phyloP scores from a whole-genome alignment of 37 sponge, comb jelly and placozoan genomes.

The Lycopodina hypogea region DNA sequence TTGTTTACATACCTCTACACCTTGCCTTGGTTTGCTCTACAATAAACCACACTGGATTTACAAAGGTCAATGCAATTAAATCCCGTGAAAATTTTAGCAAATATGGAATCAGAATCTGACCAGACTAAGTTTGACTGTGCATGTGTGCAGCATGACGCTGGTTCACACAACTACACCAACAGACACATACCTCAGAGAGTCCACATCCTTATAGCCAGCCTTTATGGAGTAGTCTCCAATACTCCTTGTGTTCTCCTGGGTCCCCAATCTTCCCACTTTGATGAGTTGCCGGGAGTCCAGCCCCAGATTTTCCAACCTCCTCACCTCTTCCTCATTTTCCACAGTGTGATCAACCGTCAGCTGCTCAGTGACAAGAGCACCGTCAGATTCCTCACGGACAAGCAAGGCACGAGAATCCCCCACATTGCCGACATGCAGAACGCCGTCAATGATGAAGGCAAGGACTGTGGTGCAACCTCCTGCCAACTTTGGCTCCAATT shows the following conservation, averaged over 20 bases:
- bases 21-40: too few species aligned
- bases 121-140: too few species aligned
- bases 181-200: constrained; percentile 85
- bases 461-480: constrained; percentile 87
- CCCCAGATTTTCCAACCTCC: constrained; percentile 63
- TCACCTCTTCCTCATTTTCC: constrained; percentile 80
- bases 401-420: constrained; percentile 89
- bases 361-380: constrained; percentile 47
- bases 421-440: constrained; percentile 83
- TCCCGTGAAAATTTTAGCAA: too few species aligned
- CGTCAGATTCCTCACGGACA: constrained; percentile 19
- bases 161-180: neutral
- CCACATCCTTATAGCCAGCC: constrained; percentile 90
- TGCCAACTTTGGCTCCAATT: constrained; percentile 47
- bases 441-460: constrained; percentile 66
- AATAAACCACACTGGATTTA: too few species aligned
- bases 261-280: constrained; percentile 73
- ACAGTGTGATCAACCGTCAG: constrained; percentile 81
- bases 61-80: too few species aligned
- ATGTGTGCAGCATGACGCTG: too few species aligned
- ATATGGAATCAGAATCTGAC: too few species aligned
- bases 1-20: too few species aligned
- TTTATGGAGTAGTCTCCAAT: constrained; percentile 93
- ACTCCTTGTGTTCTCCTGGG: constrained; percentile 86
- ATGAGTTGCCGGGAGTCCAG: constrained; percentile 58